phyloP scores from a whole-genome alignment of 2,113 vertebrate species.

The Ammodramus savannarum region DNA sequence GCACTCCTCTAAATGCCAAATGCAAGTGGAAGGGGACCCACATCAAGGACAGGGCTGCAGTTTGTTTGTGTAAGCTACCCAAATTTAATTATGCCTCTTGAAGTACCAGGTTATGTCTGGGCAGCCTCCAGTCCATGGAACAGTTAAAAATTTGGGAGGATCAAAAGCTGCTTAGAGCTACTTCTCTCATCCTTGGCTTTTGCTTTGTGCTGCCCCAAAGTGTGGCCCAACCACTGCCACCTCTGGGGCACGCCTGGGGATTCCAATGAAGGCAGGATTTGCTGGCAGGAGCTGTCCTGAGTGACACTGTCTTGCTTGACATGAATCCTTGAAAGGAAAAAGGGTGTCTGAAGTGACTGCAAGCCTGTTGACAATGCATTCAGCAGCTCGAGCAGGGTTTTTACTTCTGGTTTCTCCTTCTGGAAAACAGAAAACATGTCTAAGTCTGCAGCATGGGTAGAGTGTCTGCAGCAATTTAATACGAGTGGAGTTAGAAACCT shows the following conservation, averaged over 20 bases:
- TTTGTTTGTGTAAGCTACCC: neutral
- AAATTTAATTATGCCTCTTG: neutral
- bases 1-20: neutral
- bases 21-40: neutral
- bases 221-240: neutral
- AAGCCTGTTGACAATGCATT: neutral
- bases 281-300: neutral
- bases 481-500: neutral
- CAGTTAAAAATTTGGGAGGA: neutral
- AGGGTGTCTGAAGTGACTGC: neutral
- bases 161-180: neutral
- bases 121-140: neutral
- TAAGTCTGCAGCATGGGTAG: neutral
- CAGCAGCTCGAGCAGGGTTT: neutral
- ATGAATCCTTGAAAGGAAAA: neutral
- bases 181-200: neutral
- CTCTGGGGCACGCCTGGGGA: neutral
- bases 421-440: neutral
- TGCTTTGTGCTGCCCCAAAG: neutral
- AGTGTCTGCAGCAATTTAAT: neutral
- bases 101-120: neutral
- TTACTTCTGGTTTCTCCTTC: neutral
- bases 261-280: neutral
- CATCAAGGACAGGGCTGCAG: neutral
- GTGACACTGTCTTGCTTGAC: neutral